A percentile compares a stretch with the other conserved stretches of the same genome.
Evolutionary conservation across 2,113 vertebrate genomes (phyloP).

Genomic region (Dolichotis patagonum): DNA sequence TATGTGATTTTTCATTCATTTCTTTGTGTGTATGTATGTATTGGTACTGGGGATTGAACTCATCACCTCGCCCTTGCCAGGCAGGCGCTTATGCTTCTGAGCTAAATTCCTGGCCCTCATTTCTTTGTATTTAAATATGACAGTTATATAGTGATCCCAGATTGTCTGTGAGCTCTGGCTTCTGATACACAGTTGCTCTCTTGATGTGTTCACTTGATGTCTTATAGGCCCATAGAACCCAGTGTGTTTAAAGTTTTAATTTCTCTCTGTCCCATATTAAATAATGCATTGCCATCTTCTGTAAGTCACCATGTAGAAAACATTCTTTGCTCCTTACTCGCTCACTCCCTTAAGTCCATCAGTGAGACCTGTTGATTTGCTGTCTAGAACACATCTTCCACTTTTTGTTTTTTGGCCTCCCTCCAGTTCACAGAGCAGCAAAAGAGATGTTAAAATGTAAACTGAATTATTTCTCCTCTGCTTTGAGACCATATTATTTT

Average conservation of each 20-base stretch:
- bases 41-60: too few species aligned
- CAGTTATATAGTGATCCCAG: background rate
- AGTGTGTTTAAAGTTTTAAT: slow-evolving; percentile 6
- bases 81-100: too few species aligned
- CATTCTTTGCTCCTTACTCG: background rate
- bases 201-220: background rate
- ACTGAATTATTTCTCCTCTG: background rate
- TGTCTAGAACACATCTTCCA: background rate
- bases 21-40: background rate
- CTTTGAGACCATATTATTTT: background rate
- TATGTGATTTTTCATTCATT: slow-evolving; percentile 45
- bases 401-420: background rate
- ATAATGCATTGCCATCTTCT: background rate
- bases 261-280: slow-evolving; percentile 4
- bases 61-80: too few species aligned
- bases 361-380: background rate
- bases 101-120: too few species aligned
- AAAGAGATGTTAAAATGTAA: background rate
- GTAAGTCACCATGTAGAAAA: background rate
- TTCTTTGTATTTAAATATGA: background rate
- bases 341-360: background rate
- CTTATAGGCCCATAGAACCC: background rate
- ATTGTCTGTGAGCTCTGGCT: slow-evolving; percentile 1
- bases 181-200: background rate
- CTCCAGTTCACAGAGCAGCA: background rate